These are phyloP conservation scores for Perizoma flavofasciatum DNA, from an alignment of 2,888 invertebrate species.

Conservation along the genomic window DNA sequence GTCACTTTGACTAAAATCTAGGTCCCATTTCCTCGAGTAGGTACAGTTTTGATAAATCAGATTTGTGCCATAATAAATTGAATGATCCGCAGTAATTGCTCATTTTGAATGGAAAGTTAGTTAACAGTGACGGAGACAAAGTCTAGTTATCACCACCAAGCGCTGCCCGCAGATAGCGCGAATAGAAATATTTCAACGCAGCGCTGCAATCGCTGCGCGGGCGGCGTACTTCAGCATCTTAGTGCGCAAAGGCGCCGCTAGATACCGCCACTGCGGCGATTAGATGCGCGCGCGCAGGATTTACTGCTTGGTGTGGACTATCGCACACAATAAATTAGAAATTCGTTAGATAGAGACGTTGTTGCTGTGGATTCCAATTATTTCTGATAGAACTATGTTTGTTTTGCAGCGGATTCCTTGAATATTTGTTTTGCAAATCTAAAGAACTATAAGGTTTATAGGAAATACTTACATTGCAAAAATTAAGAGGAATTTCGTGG, in stretches of 20 bases:
- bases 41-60: too few relatives aligned
- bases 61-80: too few relatives aligned
- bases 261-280: slow-evolving; percentile 72
- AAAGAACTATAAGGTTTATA: too few relatives aligned
- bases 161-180: slow-evolving; percentile 42
- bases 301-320: slow-evolving; percentile 70
- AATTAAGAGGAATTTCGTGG: too few relatives aligned
- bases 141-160: slow-evolving; percentile 35
- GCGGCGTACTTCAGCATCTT: slow-evolving; percentile 71
- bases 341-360: slow-evolving; percentile 82
- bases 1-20: too few relatives aligned
- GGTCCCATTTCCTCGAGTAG: too few relatives aligned
- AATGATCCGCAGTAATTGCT: background rate
- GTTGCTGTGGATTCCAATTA: slow-evolving; percentile 74
- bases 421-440: slow-evolving; percentile 26
- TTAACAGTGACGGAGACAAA: slow-evolving; percentile 7
- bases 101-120: background rate
- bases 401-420: slow-evolving; percentile 34
- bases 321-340: slow-evolving; percentile 81
- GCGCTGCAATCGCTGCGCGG: slow-evolving; percentile 43
- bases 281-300: slow-evolving; percentile 75
- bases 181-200: slow-evolving; percentile 66
- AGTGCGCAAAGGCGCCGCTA: slow-evolving; percentile 77
- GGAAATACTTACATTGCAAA: too few relatives aligned
- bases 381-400: slow-evolving; percentile 48